Conservation (phyloP, 2,113 vertebrate genomes). For the Alligator mississippiensis region DNA sequence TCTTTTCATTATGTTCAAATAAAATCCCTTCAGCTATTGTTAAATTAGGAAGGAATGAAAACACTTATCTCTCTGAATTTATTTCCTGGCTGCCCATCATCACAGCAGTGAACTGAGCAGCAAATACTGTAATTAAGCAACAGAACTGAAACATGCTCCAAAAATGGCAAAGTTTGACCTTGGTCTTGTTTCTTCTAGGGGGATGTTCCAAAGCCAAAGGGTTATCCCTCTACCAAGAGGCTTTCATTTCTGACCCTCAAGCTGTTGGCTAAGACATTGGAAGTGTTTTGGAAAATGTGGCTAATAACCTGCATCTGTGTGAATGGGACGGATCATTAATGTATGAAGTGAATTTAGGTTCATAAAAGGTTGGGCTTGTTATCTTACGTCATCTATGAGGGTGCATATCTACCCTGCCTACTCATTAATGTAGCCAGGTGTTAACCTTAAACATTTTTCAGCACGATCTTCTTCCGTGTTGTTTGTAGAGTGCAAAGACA, state of each 20-base stretch:
- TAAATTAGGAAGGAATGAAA: neutral
- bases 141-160: neutral
- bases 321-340: no score
- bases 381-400: no score
- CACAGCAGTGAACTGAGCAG: neutral
- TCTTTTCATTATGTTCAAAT: neutral
- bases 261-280: neutral
- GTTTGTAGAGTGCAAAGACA: neutral
- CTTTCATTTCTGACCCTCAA: neutral
- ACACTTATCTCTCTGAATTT: neutral
- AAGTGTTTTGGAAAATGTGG: no score
- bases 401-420: no score
- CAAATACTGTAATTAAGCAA: neutral
- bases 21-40: neutral
- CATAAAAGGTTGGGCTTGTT: no score
- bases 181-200: neutral
- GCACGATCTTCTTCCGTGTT: neutral
- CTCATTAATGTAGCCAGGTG: neutral
- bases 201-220: neutral
- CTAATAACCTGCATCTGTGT: no score
- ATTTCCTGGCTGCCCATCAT: neutral
- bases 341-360: no score
- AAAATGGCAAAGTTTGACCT: neutral
- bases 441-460: neutral
- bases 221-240: neutral